Percentiles rank a stretch among this genome's conserved stretches.
These are phyloP conservation scores for Osmerus mordax DNA, from an alignment of 2,113 vertebrate genomes.

Conservation along the genomic window DNA sequence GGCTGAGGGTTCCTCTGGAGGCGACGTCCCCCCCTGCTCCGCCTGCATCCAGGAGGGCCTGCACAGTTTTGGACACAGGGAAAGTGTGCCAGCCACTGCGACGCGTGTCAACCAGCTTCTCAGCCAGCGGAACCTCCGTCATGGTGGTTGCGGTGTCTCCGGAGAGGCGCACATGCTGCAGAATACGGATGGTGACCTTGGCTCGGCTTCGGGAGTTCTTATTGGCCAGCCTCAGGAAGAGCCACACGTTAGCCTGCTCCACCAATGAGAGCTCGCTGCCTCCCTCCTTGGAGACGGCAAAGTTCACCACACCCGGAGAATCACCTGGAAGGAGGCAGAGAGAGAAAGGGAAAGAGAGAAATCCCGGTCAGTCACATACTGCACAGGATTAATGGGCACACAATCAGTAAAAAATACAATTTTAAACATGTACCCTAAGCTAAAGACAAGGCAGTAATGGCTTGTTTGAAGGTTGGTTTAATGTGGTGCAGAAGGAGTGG, in stretches of 20 bases:
- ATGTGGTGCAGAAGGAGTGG: not conserved
- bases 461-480: too few species aligned
- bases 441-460: too few species aligned
- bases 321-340: slow-evolving; percentile 71
- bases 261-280: slow-evolving; percentile 81
- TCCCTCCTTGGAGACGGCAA: slow-evolving; percentile 90
- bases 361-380: slow-evolving; percentile 1
- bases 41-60: slow-evolving; percentile 77
- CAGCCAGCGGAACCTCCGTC: slow-evolving; percentile 75
- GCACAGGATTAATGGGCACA: not conserved
- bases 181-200: slow-evolving; percentile 85
- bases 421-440: not conserved
- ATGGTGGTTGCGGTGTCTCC: slow-evolving; percentile 58
- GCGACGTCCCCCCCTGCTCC: slow-evolving; percentile 22
- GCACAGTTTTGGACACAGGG: slow-evolving; percentile 81
- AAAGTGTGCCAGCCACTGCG: slow-evolving; percentile 97
- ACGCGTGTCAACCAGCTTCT: slow-evolving; percentile 89
- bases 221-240: slow-evolving; percentile 91
- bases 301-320: slow-evolving; percentile 76
- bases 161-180: slow-evolving; percentile 72
- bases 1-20: slow-evolving; percentile 68
- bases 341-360: slow-evolving; percentile 49
- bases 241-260: slow-evolving; percentile 92
- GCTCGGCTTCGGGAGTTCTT: slow-evolving; percentile 86
- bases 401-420: not conserved